Conservation (phyloP, 2,797 vertebrate species). For the Typhlichthys subterraneus region DNA sequence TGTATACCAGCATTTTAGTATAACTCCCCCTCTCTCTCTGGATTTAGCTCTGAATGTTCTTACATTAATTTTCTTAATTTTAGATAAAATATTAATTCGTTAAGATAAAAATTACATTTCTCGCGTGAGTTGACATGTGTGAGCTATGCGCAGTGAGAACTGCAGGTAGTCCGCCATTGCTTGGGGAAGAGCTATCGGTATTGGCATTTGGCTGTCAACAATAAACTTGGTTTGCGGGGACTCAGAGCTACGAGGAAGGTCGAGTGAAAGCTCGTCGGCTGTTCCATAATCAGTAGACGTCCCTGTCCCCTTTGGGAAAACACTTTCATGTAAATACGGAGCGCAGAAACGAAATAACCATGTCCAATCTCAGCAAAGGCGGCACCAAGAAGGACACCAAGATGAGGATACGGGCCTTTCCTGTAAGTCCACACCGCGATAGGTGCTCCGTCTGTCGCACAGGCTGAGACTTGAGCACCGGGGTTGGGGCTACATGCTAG, state of each 20-base stretch:
- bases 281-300: conserved; percentile 59
- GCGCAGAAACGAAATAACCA: conserved; percentile 79
- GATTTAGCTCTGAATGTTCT: neutral
- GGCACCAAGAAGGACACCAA: conserved; percentile 98
- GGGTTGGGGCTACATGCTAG: conserved; percentile 61
- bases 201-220: conserved; percentile 81
- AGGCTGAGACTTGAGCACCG: conserved; percentile 62
- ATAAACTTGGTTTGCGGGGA: conserved; percentile 70
- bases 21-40: too few species aligned
- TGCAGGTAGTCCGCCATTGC: conserved; percentile 90
- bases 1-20: too few species aligned
- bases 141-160: conserved; percentile 85
- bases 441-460: conserved; percentile 40
- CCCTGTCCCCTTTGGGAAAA: conserved; percentile 60
- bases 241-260: conserved; percentile 68
- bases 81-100: neutral
- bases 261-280: conserved; percentile 69
- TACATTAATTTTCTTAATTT: neutral
- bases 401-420: conserved; percentile 99
- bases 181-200: conserved; percentile 62
- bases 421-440: conserved; percentile 83
- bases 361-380: conserved; percentile 98
- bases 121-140: conserved; percentile 71
- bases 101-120: conserved; percentile 20
- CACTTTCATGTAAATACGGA: conserved; percentile 80